phyloP scores from a whole-genome alignment of 2,888 invertebrate genomes.

The Atrina japonica region DNA sequence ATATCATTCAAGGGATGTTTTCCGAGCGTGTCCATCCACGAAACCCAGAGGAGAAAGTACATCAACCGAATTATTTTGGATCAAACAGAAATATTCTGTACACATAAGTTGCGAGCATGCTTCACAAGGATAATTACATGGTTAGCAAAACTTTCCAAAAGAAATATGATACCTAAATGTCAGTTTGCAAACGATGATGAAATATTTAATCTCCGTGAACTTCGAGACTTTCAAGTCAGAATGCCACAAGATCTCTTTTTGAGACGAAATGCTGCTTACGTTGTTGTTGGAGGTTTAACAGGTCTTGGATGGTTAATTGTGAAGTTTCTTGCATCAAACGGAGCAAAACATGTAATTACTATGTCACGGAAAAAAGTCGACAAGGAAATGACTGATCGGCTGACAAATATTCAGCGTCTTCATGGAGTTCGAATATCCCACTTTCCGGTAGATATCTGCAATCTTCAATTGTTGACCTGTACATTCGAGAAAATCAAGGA shows the following conservation, averaged over 20 bases:
- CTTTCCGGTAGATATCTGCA: conserved; percentile 57
- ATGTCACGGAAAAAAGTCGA: conserved; percentile 53
- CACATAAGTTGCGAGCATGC: too few relatives aligned
- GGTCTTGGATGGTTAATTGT: conserved; percentile 68
- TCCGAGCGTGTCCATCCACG: not conserved
- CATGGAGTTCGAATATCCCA: conserved; percentile 45
- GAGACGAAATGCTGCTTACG: conserved; percentile 50
- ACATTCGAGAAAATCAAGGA: not conserved
- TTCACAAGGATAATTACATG: too few relatives aligned
- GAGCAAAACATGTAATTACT: conserved; percentile 55
- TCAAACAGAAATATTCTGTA: too few relatives aligned
- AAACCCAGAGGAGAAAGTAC: too few relatives aligned
- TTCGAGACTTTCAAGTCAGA: not conserved
- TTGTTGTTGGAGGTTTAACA: conserved; percentile 65
- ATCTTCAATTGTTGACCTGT: conserved; percentile 45
- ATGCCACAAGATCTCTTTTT: conserved; percentile 37
- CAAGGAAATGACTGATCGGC: conserved; percentile 35
- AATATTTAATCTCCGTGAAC: too few relatives aligned
- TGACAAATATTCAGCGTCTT: conserved; percentile 37
- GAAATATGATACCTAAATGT: too few relatives aligned
- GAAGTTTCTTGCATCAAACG: conserved; percentile 51
- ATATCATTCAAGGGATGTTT: not conserved
- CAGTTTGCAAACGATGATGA: too few relatives aligned
- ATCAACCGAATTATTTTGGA: too few relatives aligned
- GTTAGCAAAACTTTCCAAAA: too few relatives aligned